Conservation (phyloP, 2,113 vertebrate genomes). For the Motacilla alba region DNA sequence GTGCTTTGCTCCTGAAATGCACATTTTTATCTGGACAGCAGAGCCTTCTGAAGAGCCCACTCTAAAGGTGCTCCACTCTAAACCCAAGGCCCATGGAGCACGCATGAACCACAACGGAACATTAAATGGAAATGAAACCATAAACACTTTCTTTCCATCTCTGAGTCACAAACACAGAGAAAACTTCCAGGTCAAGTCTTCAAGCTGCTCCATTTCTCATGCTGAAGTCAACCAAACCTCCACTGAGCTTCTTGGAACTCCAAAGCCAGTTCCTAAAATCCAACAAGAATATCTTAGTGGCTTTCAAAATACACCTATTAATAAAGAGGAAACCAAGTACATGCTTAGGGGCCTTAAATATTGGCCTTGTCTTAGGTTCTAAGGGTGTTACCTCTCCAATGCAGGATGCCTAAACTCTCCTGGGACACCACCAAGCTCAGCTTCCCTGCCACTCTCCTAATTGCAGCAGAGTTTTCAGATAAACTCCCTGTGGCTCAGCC, state of each 20-base stretch:
- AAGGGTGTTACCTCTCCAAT: neutral
- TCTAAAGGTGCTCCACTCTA: neutral
- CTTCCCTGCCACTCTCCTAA: neutral
- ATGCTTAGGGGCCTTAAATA: neutral
- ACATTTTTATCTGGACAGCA: neutral
- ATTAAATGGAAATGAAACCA: neutral
- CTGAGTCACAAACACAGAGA: neutral
- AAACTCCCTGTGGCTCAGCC: fast-evolving
- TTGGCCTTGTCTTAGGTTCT: neutral
- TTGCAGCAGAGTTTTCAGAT: neutral
- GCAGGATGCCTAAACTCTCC: neutral
- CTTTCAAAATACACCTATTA: neutral
- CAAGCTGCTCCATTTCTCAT: neutral
- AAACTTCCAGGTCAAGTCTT: neutral
- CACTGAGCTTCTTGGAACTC: neutral
- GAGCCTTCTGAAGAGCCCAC: neutral
- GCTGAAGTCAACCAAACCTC: neutral
- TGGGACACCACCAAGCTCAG: neutral
- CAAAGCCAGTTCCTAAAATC: neutral
- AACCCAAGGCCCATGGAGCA: neutral
- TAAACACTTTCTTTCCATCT: neutral
- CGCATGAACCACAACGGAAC: neutral
- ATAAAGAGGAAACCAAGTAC: neutral
- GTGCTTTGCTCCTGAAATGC: slow-evolving; percentile 24
- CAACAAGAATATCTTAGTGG: neutral